Evolutionary conservation across 2,888 invertebrate genomes (phyloP).

Genomic region (Nemotelus pantherinus): DNA sequence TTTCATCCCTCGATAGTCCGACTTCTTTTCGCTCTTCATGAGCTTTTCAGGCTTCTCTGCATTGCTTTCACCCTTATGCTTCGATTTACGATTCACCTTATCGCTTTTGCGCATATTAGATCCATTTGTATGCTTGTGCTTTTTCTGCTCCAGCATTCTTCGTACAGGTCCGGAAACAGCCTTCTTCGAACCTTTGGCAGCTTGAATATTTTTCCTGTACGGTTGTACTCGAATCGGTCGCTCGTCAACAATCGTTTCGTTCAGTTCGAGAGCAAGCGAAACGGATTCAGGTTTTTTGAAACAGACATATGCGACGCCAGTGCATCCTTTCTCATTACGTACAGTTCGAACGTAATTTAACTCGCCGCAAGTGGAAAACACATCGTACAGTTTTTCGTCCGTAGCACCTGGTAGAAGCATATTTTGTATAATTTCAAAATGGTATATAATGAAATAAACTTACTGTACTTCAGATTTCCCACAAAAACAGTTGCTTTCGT

Average conservation of each 20-base stretch:
- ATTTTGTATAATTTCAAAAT: not conserved
- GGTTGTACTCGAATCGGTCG: conserved; percentile 62
- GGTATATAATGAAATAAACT: conserved; percentile 48
- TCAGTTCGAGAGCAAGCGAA: conserved; percentile 61
- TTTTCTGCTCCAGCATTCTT: conserved; percentile 35
- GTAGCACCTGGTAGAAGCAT: conserved; percentile 57
- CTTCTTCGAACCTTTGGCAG: conserved; percentile 50
- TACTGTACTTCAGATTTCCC: conserved; percentile 63
- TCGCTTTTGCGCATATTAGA: too few relatives aligned
- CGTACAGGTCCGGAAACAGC: conserved; percentile 35
- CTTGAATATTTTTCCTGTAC: conserved; percentile 57
- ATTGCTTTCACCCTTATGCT: not conserved
- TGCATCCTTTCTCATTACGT: conserved; percentile 57
- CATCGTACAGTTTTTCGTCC: conserved; percentile 60
- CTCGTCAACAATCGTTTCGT: conserved; percentile 61
- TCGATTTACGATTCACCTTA: not conserved
- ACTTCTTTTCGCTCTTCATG: conserved; percentile 56
- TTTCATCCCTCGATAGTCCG: conserved; percentile 60
- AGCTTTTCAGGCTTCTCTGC: conserved; percentile 24
- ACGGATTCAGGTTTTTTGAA: conserved; percentile 61
- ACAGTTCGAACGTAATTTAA: conserved; percentile 62
- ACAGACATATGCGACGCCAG: conserved; percentile 61
- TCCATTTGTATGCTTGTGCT: not conserved
- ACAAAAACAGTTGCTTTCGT: conserved; percentile 60
- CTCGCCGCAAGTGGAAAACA: conserved; percentile 63